Evolutionary conservation across 2,888 invertebrate genomes (phyloP), one percentile per base, ranked within the genome.

Genomic region (Graphium colonna): DNA sequence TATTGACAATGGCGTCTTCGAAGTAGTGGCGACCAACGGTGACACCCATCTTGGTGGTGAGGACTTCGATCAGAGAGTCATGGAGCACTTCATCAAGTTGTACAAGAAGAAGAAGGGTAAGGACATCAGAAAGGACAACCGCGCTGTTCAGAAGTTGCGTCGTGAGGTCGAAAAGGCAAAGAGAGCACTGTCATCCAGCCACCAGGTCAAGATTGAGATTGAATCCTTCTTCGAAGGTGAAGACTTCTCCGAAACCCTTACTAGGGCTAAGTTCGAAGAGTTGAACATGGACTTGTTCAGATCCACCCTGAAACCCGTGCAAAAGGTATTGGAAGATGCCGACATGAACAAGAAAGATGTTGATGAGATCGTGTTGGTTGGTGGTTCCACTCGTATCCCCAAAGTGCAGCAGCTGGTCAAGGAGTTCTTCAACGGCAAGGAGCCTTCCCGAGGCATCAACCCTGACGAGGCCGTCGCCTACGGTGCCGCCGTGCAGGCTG

Each of bases 381-480:
- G 99, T 73, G 99, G 99, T 61, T 98, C 98, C 7, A 99, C 99
- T 10, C 95, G 99, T 91, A 99, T 99, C 70, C 99, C 99, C 52
- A 99, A 99, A 84, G 95, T 99, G 21, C 99, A 97, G 77, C 96
- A 96, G 78, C 82, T 97, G 65, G 96, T 97, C 10, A 96, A 97
- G 74, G 97, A 97, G 79, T 98, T 95, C 92, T 99, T 99, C 88
- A 95, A 95, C 64, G 98, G 98, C 65, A 99, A 99, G 91, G 99
- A 99, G 91, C 98, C 98, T 57, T 97, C 97, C 51, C 93, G 98
- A 73, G 98, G 98, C 64, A 98, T 99, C 81, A 99, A 99, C 84
- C 99, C 99, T 49, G 99, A 99, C 81, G 99, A 99, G 85, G 99
- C 99, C 67, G 99, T 99, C 54, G 98, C 98, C 45, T 99, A 98